These are phyloP conservation scores for Heterohyrax brucei DNA, from an alignment of 2,797 vertebrate genomes.

Conservation along the genomic window DNA sequence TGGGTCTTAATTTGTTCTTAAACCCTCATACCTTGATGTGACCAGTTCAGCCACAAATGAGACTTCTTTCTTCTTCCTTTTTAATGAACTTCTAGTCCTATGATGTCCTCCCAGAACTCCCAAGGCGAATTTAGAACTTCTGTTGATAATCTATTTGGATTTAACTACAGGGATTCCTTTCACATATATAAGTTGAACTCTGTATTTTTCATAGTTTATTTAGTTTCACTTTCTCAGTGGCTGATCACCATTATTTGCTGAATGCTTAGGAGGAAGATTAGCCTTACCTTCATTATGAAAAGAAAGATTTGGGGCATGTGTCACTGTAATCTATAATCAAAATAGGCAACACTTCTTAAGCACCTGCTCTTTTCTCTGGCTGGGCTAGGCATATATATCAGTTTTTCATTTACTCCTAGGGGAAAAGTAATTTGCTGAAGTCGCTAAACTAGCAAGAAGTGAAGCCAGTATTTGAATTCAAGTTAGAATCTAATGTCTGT, in stretches of 20 bases:
- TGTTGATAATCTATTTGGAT: neutral
- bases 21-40: neutral
- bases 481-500: neutral
- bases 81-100: neutral
- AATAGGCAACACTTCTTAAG: neutral
- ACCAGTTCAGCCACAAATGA: slow-evolving; percentile 6
- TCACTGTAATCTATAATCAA: neutral
- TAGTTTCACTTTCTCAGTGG: neutral
- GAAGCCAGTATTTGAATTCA: neutral
- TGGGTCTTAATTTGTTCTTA: neutral
- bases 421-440: neutral
- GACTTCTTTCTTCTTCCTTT: neutral
- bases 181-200: neutral
- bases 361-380: neutral
- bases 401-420: neutral
- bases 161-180: neutral
- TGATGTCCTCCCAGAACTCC: neutral
- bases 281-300: neutral
- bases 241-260: neutral
- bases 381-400: neutral
- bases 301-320: neutral
- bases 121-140: neutral
- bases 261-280: neutral
- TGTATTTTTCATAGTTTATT: slow-evolving; percentile 8
- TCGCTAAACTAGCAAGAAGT: slow-evolving; percentile 44